phyloP scores from a whole-genome alignment of 92 coral and sea anemone species.

The Paramuricea clavata region DNA sequence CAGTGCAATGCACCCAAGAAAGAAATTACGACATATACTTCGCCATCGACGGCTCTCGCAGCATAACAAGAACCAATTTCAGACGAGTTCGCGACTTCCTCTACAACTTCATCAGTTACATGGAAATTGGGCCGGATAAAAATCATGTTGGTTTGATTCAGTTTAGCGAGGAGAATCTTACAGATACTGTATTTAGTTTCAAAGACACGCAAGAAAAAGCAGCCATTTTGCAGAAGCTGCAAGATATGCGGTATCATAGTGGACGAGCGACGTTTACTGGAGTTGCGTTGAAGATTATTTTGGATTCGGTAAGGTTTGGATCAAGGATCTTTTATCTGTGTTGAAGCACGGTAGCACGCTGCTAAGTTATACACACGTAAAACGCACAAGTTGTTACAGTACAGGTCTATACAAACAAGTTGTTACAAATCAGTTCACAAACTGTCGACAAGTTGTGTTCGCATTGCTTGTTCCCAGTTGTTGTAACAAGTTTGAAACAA shows the following conservation, averaged over 20 bases:
- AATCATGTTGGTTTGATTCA: slow-evolving; percentile 23
- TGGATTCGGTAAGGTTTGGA: slow-evolving; percentile 33
- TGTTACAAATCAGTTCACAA: too few species aligned
- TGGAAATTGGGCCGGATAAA: slow-evolving; percentile 13
- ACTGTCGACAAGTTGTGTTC: too few species aligned
- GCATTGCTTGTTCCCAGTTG: too few species aligned
- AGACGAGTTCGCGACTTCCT: not conserved
- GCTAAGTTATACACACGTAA: too few species aligned
- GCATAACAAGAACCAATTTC: slow-evolving; percentile 14
- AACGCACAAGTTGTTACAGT: too few species aligned
- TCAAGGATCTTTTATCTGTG: too few species aligned
- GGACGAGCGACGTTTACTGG: not conserved
- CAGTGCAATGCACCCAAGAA: slow-evolving; percentile 11
- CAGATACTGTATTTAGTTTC: not conserved
- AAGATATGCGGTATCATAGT: not conserved
- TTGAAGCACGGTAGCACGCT: too few species aligned
- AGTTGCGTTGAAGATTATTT: not conserved
- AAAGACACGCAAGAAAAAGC: slow-evolving; percentile 10
- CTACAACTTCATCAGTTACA: not conserved
- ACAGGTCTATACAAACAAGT: too few species aligned
- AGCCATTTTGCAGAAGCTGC: not conserved
- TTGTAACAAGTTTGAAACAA: too few species aligned
- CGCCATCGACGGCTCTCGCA: slow-evolving; percentile 17
- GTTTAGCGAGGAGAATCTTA: slow-evolving; percentile 7
- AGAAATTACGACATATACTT: slow-evolving; percentile 15